These are phyloP conservation scores for Alauda arvensis DNA, from an alignment of 2,797 vertebrate genomes.

Conservation along the genomic window DNA sequence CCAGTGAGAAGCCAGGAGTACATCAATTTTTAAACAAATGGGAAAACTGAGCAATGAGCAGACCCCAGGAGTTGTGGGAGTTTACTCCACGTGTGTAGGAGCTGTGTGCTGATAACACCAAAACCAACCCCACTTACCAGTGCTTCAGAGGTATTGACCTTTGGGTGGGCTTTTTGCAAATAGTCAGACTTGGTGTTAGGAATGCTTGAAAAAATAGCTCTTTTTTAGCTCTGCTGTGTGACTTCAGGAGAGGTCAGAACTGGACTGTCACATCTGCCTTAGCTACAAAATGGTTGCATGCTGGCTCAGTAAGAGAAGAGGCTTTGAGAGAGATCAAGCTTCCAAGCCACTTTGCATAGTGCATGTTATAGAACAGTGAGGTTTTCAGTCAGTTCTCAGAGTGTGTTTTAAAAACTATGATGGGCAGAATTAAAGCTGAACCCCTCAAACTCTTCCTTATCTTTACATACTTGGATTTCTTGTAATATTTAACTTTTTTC, in stretches of 20 bases:
- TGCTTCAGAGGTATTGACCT: neutral
- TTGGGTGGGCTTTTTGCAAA: neutral
- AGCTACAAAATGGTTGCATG: neutral
- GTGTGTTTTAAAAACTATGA: neutral
- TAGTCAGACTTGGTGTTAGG: no score
- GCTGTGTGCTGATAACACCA: neutral
- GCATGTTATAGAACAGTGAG: neutral
- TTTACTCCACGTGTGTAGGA: neutral
- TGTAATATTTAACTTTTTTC: conserved; percentile 24
- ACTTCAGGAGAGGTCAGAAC: neutral
- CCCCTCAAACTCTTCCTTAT: neutral
- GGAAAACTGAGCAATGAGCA: neutral
- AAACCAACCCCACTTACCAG: neutral
- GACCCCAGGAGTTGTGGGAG: neutral
- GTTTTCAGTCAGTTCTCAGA: neutral
- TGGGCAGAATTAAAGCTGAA: neutral
- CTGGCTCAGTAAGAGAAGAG: neutral
- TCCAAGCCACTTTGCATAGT: neutral
- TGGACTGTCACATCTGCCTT: neutral
- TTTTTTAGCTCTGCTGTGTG: neutral
- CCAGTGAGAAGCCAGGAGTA: neutral
- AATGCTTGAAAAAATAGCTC: neutral
- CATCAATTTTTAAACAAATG: conserved; percentile 2
- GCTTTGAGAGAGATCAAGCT: neutral
- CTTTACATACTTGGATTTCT: neutral